A percentile compares a stretch with the other conserved stretches of the same genome.
Evolutionary conservation across 1,140 invertebrate genomes (phyloP).

Genomic region (Thaumetopoea pityocampa): DNA sequence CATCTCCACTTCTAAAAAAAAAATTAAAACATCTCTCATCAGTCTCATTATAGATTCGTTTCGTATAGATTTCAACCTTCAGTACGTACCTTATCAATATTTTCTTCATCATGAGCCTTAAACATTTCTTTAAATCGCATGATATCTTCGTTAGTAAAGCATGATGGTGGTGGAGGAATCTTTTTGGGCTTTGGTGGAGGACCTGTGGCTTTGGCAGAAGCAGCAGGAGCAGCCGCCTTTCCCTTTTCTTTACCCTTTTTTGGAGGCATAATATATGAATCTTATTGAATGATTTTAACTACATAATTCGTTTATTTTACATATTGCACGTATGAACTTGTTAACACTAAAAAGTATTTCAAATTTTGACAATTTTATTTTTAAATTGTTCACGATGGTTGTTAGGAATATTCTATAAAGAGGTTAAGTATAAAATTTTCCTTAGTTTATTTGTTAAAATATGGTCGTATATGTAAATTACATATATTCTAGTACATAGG

Average conservation of each 20-base stretch:
- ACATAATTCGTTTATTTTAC: too few species aligned
- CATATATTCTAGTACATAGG: too few species aligned
- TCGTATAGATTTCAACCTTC: neutral
- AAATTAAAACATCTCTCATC: neutral
- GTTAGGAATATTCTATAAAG: too few species aligned
- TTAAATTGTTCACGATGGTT: too few species aligned
- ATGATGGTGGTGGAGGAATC: slow-evolving; percentile 52
- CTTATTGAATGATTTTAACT: neutral
- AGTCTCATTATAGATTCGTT: neutral
- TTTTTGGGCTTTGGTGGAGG: slow-evolving; percentile 61
- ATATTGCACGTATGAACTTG: too few species aligned
- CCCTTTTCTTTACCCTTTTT: slow-evolving; percentile 34
- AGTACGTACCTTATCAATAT: slow-evolving; percentile 50
- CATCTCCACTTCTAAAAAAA: neutral
- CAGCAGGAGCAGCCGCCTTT: slow-evolving; percentile 19
- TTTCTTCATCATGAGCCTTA: slow-evolving; percentile 55
- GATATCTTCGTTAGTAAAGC: slow-evolving; percentile 50
- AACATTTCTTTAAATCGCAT: slow-evolving; percentile 54
- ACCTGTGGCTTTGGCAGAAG: slow-evolving; percentile 23
- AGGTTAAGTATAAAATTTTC: too few species aligned
- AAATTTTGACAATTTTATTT: too few species aligned
- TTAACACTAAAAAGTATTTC: too few species aligned
- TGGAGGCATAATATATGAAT: slow-evolving; percentile 17
- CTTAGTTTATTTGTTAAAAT: too few species aligned
- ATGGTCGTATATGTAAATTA: too few species aligned